Percentiles rank a stretch among this genome's conserved stretches.
Conservation (phyloP, 2,888 invertebrate species). For the Melanophora roralis region DNA sequence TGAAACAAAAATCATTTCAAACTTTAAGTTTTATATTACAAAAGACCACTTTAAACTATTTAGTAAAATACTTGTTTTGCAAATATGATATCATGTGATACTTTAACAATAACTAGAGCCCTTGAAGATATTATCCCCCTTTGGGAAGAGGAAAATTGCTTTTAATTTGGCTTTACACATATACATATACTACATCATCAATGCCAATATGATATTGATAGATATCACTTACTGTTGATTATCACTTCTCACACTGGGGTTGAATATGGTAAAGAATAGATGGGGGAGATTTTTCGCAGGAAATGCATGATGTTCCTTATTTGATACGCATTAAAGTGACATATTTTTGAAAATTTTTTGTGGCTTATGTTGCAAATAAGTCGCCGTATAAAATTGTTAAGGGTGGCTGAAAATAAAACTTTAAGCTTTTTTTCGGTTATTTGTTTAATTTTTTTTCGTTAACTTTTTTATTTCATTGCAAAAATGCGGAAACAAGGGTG, state of each 20-base stretch:
- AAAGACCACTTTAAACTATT: slow-evolving; percentile 39
- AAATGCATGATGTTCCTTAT: slow-evolving; percentile 61
- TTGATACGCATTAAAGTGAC: slow-evolving; percentile 64
- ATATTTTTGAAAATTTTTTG: slow-evolving; percentile 65
- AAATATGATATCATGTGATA: slow-evolving; percentile 34
- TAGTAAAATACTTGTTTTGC: slow-evolving; percentile 31
- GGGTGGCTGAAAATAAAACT: slow-evolving; percentile 40
- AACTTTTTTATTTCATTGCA: slow-evolving; percentile 8
- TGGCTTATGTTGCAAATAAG: slow-evolving; percentile 65
- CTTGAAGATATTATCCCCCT: not conserved
- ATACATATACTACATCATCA: slow-evolving; percentile 18
- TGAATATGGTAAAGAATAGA: no score
- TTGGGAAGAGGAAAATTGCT: not conserved
- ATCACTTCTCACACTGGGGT: slow-evolving; percentile 30
- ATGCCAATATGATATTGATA: slow-evolving; percentile 62
- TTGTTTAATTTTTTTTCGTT: not conserved
- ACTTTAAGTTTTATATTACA: slow-evolving; percentile 22
- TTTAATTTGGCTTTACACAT: no score
- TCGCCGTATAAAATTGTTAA: slow-evolving; percentile 47
- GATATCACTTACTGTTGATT: slow-evolving; percentile 60
- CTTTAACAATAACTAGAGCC: not conserved
- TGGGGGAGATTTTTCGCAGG: slow-evolving; percentile 20
- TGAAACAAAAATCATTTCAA: slow-evolving; percentile 9
- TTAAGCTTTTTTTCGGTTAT: slow-evolving; percentile 26
- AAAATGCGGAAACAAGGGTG: not conserved